Percentiles rank a stretch among this genome's conserved stretches.
These are phyloP conservation scores for Borostomias antarcticus DNA, from an alignment of 2,797 vertebrate genomes.

Conservation along the genomic window DNA sequence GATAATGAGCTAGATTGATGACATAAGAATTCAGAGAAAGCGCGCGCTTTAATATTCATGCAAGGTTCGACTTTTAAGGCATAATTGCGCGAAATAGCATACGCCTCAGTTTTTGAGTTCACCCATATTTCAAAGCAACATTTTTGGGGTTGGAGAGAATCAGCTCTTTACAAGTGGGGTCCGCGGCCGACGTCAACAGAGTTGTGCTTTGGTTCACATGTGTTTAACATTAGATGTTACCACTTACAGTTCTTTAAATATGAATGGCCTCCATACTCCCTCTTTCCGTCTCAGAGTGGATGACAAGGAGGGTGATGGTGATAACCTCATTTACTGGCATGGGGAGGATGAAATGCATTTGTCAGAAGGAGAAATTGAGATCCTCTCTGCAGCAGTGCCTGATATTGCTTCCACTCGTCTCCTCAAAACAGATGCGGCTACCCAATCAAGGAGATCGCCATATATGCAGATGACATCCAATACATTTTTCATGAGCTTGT, in stretches of 20 bases:
- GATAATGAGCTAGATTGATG: conserved; percentile 74
- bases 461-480: conserved; percentile 70
- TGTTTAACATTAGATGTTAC: conserved; percentile 63
- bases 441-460: conserved; percentile 69
- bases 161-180: conserved; percentile 31
- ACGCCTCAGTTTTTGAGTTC: conserved; percentile 22
- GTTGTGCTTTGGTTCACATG: conserved; percentile 39
- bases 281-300: conserved; percentile 15
- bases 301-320: no score
- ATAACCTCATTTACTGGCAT: no score
- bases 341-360: conserved; percentile 55
- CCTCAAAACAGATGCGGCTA: conserved; percentile 59
- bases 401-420: conserved; percentile 56
- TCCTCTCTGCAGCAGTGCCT: conserved; percentile 35
- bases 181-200: conserved; percentile 28
- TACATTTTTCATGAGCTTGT: conserved; percentile 73
- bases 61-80: conserved; percentile 20
- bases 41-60: conserved; percentile 35
- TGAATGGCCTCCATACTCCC: conserved; percentile 43
- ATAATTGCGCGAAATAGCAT: conserved; percentile 28
- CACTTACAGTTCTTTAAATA: conserved; percentile 70
- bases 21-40: conserved; percentile 74
- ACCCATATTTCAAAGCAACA: conserved; percentile 33
- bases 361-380: conserved; percentile 59
- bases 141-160: conserved; percentile 46